Evolutionary conservation across 2,888 invertebrate species (phyloP), one percentile per base, ranked within the genome.

Genomic region (Machimus atricapillus): DNA sequence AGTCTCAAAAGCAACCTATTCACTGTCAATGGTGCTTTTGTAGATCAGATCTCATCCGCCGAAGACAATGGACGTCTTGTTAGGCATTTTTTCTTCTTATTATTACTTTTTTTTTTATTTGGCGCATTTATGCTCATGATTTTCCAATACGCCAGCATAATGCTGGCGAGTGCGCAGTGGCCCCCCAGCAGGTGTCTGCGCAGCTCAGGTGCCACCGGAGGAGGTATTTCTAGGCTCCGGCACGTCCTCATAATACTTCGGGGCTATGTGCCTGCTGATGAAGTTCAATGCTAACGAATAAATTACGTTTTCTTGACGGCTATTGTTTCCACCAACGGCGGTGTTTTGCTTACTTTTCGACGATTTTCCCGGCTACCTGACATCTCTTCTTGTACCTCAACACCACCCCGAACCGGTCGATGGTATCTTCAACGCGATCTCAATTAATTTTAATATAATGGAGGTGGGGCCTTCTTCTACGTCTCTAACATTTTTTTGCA

Each of bases 271-370:
- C 52, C 19, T 27, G 66, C 66, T 66, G 66, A 66, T 83, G 66
- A 83, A 83, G 82, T 83, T 83, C 82, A 83, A 83, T 83, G 82
- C 66, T 66, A 66, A 83, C 82, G 82, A 83, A 83, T 83, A 83
- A 83, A 83, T 83, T 83, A 83, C 66, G 27, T 14, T 19, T 66
- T 56, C 82, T 66, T 83, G 82, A 83, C 58, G 82, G 37, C 82
- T 83, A 83, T 83, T 83, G 82, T 83, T 82, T 83, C n/a, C 66
- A 66, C 12, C 66, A 66, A 7, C 52, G n/a, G 23, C 23, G 14
- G 14, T 23, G 19, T 23, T 66, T 66, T 66, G 66, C 66, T 66
- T 27, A 19, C 66, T 66, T 66, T 66, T 66, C 12, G 27, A 66
- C 66, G 27, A 66, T 66, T 66, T 66, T 66, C 27, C 27, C 66